Conservation (phyloP, 2,797 vertebrate genomes). For the Peromyscus aztecus region DNA sequence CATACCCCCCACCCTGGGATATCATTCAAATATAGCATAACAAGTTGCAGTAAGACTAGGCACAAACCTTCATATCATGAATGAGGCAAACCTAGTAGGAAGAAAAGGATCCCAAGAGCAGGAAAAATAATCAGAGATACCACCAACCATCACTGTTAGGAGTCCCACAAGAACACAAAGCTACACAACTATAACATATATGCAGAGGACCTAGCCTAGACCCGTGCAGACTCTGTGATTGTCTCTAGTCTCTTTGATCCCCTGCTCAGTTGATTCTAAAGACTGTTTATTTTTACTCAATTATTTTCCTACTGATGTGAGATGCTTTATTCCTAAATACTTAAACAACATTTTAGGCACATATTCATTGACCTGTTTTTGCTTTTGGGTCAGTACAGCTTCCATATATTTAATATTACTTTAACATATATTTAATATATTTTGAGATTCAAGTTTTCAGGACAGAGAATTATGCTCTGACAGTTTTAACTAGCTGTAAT, state of each 20-base stretch:
- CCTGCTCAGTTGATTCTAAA: not conserved
- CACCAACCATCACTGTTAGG: not conserved
- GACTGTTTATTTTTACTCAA: not conserved
- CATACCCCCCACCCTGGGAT: not conserved
- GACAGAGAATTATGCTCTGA: not conserved
- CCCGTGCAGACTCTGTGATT: not conserved
- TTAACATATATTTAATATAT: constrained; percentile 30
- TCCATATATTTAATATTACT: not conserved
- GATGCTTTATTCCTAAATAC: not conserved
- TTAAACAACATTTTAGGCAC: constrained; percentile 7
- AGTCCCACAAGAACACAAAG: not conserved
- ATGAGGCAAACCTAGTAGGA: not conserved
- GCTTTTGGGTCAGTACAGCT: not conserved
- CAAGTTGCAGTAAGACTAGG: not conserved
- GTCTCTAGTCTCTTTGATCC: not conserved
- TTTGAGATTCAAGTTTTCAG: not conserved
- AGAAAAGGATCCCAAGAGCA: not conserved
- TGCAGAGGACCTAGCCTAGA: not conserved
- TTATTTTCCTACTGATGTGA: not conserved
- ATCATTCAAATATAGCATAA: not conserved
- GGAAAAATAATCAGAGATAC: not conserved
- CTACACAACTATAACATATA: not conserved
- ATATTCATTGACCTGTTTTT: not conserved
- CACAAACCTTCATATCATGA: not conserved
- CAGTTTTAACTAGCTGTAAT: not conserved